These are phyloP conservation scores for Lagria hirta DNA, from an alignment of 2,888 invertebrate genomes.

Conservation along the genomic window DNA sequence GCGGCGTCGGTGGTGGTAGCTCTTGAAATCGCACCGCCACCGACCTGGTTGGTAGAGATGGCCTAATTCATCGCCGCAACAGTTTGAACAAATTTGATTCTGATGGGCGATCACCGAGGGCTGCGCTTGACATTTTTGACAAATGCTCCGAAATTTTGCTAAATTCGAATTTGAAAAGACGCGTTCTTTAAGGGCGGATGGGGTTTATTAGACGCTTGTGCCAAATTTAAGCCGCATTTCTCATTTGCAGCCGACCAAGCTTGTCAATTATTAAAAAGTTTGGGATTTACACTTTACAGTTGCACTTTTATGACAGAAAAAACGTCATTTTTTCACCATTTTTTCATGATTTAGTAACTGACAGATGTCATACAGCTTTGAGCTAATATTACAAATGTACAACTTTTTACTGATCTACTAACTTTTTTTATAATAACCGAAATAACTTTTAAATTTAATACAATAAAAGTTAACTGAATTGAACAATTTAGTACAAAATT, in stretches of 20 bases:
- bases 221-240: constrained; percentile 9
- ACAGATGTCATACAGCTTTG: too few relatives aligned
- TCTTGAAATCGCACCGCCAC: too few relatives aligned
- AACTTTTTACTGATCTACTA: too few relatives aligned
- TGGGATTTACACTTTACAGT: not conserved
- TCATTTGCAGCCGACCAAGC: not conserved
- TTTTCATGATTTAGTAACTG: too few relatives aligned
- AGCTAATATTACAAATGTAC: too few relatives aligned
- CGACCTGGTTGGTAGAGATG: constrained; percentile 8
- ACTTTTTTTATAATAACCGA: too few relatives aligned
- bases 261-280: constrained; percentile 2
- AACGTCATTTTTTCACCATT: too few relatives aligned
- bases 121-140: constrained; percentile 46
- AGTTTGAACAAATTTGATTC: constrained; percentile 41
- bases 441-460: too few relatives aligned
- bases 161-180: constrained; percentile 36
- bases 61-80: constrained; percentile 25
- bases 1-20: constrained; percentile 2
- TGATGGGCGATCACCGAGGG: constrained; percentile 37
- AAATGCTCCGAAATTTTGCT: constrained; percentile 37
- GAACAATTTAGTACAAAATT: too few relatives aligned
- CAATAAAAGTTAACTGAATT: too few relatives aligned
- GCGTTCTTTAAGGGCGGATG: not conserved
- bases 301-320: too few relatives aligned
- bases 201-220: too few relatives aligned